Percentiles rank a stretch among this genome's conserved stretches.
These are phyloP conservation scores for Chrysolina haemoptera DNA, from an alignment of 2,888 invertebrate genomes.

Conservation along the genomic window DNA sequence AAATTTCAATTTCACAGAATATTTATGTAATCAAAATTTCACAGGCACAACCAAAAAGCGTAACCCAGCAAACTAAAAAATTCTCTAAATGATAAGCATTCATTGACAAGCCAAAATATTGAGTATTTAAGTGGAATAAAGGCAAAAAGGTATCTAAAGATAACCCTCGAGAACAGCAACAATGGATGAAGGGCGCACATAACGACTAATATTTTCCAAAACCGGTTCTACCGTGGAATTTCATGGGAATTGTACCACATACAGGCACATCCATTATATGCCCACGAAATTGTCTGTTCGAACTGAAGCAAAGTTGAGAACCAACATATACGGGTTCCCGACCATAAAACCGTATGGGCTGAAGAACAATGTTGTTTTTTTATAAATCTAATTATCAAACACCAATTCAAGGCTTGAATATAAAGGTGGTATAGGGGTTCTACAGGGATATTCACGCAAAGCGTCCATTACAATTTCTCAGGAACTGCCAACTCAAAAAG, in stretches of 20 bases:
- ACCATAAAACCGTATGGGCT: constrained; percentile 5
- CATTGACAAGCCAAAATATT: neutral
- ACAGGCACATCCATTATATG: neutral
- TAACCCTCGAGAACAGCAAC: constrained; percentile 28
- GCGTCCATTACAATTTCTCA: too few relatives aligned
- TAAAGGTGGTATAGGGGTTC: neutral
- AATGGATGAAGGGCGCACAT: constrained; percentile 36
- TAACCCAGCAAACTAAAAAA: neutral
- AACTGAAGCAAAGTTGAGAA: neutral
- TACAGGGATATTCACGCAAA: too few relatives aligned
- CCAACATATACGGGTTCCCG: constrained; percentile 2
- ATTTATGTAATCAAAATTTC: neutral
- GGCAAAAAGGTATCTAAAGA: neutral
- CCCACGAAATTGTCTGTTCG: neutral
- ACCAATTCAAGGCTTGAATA: neutral
- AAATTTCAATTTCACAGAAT: too few relatives aligned
- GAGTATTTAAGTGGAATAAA: neutral
- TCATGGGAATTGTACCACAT: constrained; percentile 35
- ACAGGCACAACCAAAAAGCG: neutral
- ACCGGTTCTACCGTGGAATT: constrained; percentile 40
- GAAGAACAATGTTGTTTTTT: constrained; percentile 13
- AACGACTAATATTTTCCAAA: constrained; percentile 35
- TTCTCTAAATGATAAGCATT: neutral
- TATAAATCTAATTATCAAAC: neutral
- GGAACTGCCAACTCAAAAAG: too few relatives aligned